Evolutionary conservation across 2,797 vertebrate genomes (phyloP), one percentile per base, ranked within the genome.

Genomic region (Sternotherus odoratus): DNA sequence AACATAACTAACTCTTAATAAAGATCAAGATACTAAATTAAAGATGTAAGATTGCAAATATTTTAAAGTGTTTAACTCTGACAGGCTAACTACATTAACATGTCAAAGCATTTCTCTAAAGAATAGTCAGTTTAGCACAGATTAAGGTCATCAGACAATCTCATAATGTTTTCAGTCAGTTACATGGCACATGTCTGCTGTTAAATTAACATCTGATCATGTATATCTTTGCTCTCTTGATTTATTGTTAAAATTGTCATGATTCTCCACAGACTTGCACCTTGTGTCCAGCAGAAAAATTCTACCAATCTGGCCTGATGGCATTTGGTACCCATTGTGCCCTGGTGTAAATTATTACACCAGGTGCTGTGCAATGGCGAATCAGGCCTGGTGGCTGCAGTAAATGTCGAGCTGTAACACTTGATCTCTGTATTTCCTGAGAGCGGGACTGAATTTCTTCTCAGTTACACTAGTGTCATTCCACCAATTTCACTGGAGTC

Each of bases 31-130:
- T 26, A 53, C 90, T 95, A 81, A 82, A 56, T 84, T 36, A 83
- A 60, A 69, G 36, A 66, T 57, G 84, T 54, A 93, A 89, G 66
- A 89, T 66, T 92, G 94, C 49, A 89, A 4, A 95, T 91, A 92
- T 90, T 94, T 66, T 82, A 83, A 82, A n/a, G 17, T 33, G 90
- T 94, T 91, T 86, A 81, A 92, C 89, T 92, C 93, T 87, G 93
- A 77, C 57, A 81, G 90, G 79, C 57, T 83, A 89, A 28, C 77
- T 90, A 86, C 94, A 94, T 8, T 75, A 43, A 48, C 72, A 48
- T 17, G 46, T 26, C 26, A 75, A 75, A 39, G 49, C 24, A 48
- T 81, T 86, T 66, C 66, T 66, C 89, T 91, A 87, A 60, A 87
- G 95, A 93, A 91, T 82, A 93, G 54, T 85, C 80, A 1, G 0